These are phyloP conservation scores for Seriola aureovittata DNA, from an alignment of 2,113 vertebrate genomes.

Conservation along the genomic window DNA sequence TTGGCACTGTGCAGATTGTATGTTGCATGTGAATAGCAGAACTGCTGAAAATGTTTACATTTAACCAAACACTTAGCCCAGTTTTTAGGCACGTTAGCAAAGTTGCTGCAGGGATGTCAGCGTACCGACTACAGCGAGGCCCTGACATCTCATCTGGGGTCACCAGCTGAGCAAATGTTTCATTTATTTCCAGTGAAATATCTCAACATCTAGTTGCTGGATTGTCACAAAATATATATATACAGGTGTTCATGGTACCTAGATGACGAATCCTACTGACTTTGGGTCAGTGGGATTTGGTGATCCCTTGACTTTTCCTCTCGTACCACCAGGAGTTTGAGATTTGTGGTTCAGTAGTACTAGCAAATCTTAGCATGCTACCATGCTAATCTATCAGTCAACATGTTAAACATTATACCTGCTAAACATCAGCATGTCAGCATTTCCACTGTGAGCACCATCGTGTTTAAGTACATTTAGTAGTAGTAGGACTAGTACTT, in stretches of 20 bases:
- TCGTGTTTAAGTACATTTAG: no score
- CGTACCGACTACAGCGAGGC: background rate
- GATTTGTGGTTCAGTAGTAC: background rate
- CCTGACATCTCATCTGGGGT: background rate
- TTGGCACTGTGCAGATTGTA: conserved; percentile 1
- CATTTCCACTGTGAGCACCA: background rate
- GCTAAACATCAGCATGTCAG: background rate
- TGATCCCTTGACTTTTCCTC: background rate
- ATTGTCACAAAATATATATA: background rate
- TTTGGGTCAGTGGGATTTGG: no score
- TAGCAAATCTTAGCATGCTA: background rate
- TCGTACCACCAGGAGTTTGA: background rate
- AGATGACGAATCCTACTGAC: no score
- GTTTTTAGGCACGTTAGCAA: background rate
- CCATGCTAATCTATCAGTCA: background rate
- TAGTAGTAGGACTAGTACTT: no score
- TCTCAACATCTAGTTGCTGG: background rate
- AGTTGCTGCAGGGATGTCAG: background rate
- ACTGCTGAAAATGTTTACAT: background rate
- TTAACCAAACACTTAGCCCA: background rate
- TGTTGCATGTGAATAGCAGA: background rate
- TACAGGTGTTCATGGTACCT: background rate
- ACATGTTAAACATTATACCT: background rate
- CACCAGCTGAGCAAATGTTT: background rate
- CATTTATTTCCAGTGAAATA: background rate